Percentiles rank a stretch among this genome's conserved stretches.
Conservation (phyloP, 2,888 invertebrate species). For the Apotomis betuletana region DNA sequence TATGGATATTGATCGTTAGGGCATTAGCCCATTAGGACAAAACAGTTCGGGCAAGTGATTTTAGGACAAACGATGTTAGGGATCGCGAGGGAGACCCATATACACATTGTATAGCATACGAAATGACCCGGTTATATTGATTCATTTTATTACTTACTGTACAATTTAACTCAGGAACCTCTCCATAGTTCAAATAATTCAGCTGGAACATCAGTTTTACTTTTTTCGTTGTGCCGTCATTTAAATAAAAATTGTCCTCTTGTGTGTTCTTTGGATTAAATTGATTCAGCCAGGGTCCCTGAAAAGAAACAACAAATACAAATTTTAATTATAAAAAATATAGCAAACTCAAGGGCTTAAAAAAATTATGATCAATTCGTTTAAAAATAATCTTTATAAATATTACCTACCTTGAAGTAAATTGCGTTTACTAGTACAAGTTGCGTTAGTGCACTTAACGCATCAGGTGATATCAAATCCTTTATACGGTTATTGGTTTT, state of each 20-base stretch:
- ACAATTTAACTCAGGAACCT: slow-evolving; percentile 26
- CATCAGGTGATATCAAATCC: slow-evolving; percentile 50
- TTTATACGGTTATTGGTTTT: slow-evolving; percentile 57
- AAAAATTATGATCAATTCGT: too few relatives aligned
- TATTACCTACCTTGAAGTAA: slow-evolving; percentile 51
- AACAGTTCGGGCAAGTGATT: too few relatives aligned
- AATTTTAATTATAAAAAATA: too few relatives aligned
- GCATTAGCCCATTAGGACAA: too few relatives aligned
- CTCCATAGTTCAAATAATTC: slow-evolving; percentile 32
- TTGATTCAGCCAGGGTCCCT: slow-evolving; percentile 38
- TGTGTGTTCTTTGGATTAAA: slow-evolving; percentile 36
- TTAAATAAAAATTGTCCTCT: slow-evolving; percentile 30
- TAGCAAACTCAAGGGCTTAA: too few relatives aligned
- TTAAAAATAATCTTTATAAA: too few relatives aligned
- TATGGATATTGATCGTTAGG: too few relatives aligned
- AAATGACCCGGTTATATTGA: too few relatives aligned
- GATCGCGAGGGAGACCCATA: too few relatives aligned
- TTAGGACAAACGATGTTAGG: too few relatives aligned
- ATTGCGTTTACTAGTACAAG: slow-evolving; percentile 59
- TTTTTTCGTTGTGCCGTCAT: slow-evolving; percentile 22
- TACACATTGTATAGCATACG: too few relatives aligned
- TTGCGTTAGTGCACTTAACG: slow-evolving; percentile 50
- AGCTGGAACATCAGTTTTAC: slow-evolving; percentile 35
- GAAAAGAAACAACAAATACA: not conserved
- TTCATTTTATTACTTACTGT: slow-evolving; percentile 22